Evolutionary conservation across 2,113 vertebrate species (phyloP), one percentile per base, ranked within the genome.

Genomic region (Mesoclemmys tuberculata): DNA sequence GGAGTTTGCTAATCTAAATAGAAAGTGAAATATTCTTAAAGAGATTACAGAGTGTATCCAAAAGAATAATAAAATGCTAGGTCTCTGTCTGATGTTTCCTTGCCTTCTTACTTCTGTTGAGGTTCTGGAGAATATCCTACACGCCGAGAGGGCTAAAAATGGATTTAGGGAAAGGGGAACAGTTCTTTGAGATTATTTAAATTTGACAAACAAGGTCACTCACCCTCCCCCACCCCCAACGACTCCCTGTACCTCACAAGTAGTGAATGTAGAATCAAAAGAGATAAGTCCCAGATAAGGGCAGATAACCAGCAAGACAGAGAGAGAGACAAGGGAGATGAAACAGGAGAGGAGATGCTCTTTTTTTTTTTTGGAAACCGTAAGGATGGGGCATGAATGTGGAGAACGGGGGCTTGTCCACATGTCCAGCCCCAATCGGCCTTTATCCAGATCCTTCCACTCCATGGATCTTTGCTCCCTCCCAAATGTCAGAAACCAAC

Each of bases 201-300:
- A 71, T 93, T 87, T 16, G 81, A 93, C 80, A 1, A 87, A 9
- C 89, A 90, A 87, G 94, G 93, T 88, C 93, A 93, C 97, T 93
- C 19, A 80, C 89, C 92, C 84, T 95, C 96, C 91, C 95, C 91
- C 55, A 0, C 3, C 94, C 3, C 19, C 16, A 68, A 71, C 64
- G 10, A n/a, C n/a, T 35, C 64, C 9, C 78, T 21, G 26, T 35
- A 31, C 78, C 78, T 80, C 78, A 1, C 78, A 29, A 27, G 82
- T 83, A 90, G 94, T 80, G 97, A 96, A 96, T 95, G 96, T 94
- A 94, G 94, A 93, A 94, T 92, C 93, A 78, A 86, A 1, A 8
- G 92, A 96, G 95, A 97, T 96, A 97, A 96, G 79, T 49, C 0
- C 82, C 51, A 96, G 96, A 97, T 97, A 97, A 97, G 95, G 80